A percentile compares a stretch with the other conserved stretches of the same genome.
Conservation (phyloP, 2,888 invertebrate species). For the Andrena bicolor region DNA sequence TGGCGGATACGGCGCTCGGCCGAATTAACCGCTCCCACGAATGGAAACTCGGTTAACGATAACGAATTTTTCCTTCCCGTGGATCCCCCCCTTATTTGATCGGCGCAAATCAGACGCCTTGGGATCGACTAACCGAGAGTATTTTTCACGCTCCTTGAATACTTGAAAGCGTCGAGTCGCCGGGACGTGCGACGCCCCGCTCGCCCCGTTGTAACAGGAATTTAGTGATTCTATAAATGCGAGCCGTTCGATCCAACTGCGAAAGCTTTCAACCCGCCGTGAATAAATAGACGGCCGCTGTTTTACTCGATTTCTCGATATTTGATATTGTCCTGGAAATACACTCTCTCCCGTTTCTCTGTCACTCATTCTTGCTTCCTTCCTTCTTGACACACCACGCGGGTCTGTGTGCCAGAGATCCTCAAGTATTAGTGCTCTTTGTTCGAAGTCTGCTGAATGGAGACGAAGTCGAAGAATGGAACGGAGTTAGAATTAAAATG, state of each 20-base stretch:
- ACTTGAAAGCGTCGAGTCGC: constrained; percentile 15
- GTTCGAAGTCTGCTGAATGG: too few relatives aligned
- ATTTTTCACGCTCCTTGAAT: constrained; percentile 34
- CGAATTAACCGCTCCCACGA: constrained; percentile 48
- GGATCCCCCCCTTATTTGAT: constrained; percentile 7
- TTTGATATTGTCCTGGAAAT: not conserved
- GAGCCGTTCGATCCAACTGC: not conserved
- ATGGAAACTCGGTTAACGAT: constrained; percentile 42
- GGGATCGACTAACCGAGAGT: constrained; percentile 25
- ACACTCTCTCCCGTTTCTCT: too few relatives aligned
- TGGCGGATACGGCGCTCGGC: constrained; percentile 5
- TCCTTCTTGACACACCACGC: too few relatives aligned
- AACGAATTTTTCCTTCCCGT: constrained; percentile 31
- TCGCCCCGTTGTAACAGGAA: constrained; percentile 5
- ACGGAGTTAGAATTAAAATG: too few relatives aligned
- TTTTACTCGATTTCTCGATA: not conserved
- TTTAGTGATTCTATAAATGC: constrained; percentile 23
- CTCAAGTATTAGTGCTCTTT: too few relatives aligned
- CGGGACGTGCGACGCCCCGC: not conserved
- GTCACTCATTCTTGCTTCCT: too few relatives aligned
- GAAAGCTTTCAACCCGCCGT: constrained; percentile 15
- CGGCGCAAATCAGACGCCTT: constrained; percentile 18
- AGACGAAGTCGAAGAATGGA: too few relatives aligned
- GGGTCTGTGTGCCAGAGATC: too few relatives aligned
- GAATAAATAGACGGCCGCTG: constrained; percentile 1